Evolutionary conservation across 92 coral and sea anemone species (phyloP).

Genomic region (Parazoanthus atlanticus): DNA sequence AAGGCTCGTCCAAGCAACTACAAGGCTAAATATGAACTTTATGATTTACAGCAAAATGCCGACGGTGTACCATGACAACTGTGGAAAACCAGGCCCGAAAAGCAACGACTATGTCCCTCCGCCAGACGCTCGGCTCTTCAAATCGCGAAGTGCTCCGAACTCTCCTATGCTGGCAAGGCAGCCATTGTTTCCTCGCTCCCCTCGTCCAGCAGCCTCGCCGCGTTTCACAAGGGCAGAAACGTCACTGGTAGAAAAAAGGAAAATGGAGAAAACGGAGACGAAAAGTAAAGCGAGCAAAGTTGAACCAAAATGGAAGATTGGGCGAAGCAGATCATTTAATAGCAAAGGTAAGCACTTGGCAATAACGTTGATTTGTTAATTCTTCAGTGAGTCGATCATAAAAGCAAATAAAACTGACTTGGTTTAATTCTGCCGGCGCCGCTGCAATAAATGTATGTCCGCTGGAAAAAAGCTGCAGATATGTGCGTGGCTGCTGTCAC

Average conservation of each 20-base stretch:
- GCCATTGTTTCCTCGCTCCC: conserved; percentile 72
- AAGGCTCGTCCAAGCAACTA: neutral
- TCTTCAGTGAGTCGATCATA: neutral
- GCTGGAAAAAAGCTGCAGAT: too few species aligned
- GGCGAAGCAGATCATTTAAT: conserved; percentile 91
- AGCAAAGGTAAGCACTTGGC: conserved; percentile 67
- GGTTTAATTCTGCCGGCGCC: neutral
- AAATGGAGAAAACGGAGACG: conserved; percentile 60
- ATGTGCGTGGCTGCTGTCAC: neutral
- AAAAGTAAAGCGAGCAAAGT: conserved; percentile 43
- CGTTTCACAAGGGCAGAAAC: conserved; percentile 66
- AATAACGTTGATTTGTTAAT: neutral
- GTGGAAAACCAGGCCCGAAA: conserved; percentile 95
- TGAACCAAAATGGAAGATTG: conserved; percentile 54
- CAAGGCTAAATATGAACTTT: conserved; percentile 13
- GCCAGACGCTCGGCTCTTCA: conserved; percentile 85
- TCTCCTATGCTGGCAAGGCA: conserved; percentile 77
- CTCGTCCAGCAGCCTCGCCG: conserved; percentile 67
- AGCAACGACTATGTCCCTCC: conserved; percentile 93
- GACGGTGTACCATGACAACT: conserved; percentile 87
- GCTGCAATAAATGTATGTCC: neutral
- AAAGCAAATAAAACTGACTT: too few species aligned
- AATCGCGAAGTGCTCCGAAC: conserved; percentile 96
- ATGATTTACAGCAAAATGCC: conserved; percentile 84
- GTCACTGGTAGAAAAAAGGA: conserved; percentile 64